Evolutionary conservation across 1,140 invertebrate genomes (phyloP), one percentile per base, ranked within the genome.

Genomic region (Dreissena polymorpha): DNA sequence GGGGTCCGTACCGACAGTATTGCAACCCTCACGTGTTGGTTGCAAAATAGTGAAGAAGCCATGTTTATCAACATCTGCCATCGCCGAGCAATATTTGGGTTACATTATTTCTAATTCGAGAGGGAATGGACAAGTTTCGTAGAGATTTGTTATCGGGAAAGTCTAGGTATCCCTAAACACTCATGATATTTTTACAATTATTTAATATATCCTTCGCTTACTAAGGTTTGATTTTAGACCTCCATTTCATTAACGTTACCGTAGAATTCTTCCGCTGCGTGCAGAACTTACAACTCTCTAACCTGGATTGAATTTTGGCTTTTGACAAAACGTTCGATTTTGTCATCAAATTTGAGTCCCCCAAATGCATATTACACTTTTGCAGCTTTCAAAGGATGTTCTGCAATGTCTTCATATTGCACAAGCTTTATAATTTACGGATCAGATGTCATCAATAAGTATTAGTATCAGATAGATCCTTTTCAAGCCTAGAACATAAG

Each of bases 241-340:
- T 49, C 77, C 77, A 79, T 60, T 79, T 70, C 51, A 60, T 2
- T 0, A 51, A 60, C 12, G 77, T 70, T 51, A 16, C 21, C 6
- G 10, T 79, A 16, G 77, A 71, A 25, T 79, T 63, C 60, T n/a
- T 63, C 63, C 77, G 29, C 53, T 79, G 51, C 21, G 77, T 79
- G 27, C 77, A 79, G 60, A 69, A 79, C 0, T 3, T 25, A 51
- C 77, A 79, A 10, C 50, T 10, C 12, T 70, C 68, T 70, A 53
- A 27, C 21, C 8, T 25, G n/a, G 77, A 57, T 0, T 14, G 23
- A 8, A 65, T 79, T n/a, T 63, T 10, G n/a, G 10, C 21, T 55
- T 7, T 8, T 0, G 7, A 79, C 39, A 63, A 60, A 79, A n/a
- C 25, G 21, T 51, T 72, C 39, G 50, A 81, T 63, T 50, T 25